Conservation (phyloP, 2,888 invertebrate species). For the Sinodicranocentrus sp. region DNA sequence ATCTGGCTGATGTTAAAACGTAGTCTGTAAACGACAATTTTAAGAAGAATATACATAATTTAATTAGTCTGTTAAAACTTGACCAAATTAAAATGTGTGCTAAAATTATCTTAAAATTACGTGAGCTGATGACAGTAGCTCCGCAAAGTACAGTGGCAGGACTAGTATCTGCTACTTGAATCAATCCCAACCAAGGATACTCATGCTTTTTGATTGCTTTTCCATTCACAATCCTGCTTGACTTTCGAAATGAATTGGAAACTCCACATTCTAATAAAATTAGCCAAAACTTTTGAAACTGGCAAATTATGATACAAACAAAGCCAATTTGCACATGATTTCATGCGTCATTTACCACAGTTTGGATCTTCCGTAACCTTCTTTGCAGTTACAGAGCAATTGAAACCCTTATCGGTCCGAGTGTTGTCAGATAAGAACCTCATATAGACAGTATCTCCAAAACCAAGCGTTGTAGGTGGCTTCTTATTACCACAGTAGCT, state of each 20-base stretch:
- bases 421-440: not conserved
- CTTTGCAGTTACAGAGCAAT: not conserved
- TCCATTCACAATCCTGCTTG: too few species aligned
- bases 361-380: not conserved
- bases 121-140: slow-evolving; percentile 16
- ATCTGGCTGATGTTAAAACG: slow-evolving; percentile 7
- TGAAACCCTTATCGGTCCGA: slow-evolving; percentile 9
- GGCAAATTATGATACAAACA: too few species aligned
- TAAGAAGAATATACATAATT: too few species aligned
- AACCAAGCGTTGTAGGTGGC: slow-evolving; percentile 6
- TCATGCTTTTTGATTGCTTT: not conserved
- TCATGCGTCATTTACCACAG: slow-evolving; percentile 11
- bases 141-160: slow-evolving; percentile 11
- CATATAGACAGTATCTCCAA: slow-evolving; percentile 15
- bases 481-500: slow-evolving; percentile 19
- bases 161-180: not conserved
- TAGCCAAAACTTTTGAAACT: too few species aligned
- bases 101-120: not conserved
- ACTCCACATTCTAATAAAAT: slow-evolving; percentile 1
- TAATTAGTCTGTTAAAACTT: too few species aligned
- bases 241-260: not conserved
- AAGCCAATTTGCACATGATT: too few species aligned
- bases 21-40: slow-evolving; percentile 9
- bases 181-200: slow-evolving; percentile 15
- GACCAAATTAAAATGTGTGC: too few species aligned